phyloP scores from a whole-genome alignment of 2,888 invertebrate species.

The Synanthedon tipuliformis region DNA sequence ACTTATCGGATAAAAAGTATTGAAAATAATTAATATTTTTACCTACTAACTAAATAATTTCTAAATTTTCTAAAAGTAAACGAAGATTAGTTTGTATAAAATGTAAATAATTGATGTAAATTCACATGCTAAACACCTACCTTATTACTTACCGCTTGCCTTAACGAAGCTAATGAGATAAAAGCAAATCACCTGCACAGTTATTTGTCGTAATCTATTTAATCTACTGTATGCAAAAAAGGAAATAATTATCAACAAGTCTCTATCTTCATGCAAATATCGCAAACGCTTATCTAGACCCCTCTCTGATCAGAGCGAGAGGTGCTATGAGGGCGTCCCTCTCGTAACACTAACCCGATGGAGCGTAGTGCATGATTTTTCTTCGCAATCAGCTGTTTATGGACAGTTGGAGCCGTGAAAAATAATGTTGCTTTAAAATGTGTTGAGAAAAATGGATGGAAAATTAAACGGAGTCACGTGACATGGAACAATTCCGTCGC shows the following conservation, averaged over 20 bases:
- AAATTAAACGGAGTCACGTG: slow-evolving; percentile 45
- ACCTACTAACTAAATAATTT: slow-evolving; percentile 18
- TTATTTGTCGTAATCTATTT: slow-evolving; percentile 8
- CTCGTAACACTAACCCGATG: slow-evolving; percentile 55
- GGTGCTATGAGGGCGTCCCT: slow-evolving; percentile 26
- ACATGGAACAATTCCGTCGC: slow-evolving; percentile 18
- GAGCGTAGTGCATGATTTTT: slow-evolving; percentile 49
- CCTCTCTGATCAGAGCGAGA: slow-evolving; percentile 40
- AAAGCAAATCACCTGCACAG: neutral
- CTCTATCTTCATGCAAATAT: slow-evolving; percentile 59
- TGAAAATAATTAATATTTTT: no score
- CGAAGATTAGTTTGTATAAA: neutral
- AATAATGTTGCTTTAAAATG: slow-evolving; percentile 4
- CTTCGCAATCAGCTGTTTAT: slow-evolving; percentile 46
- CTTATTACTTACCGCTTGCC: no score
- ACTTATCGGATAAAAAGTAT: no score
- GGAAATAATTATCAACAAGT: slow-evolving; percentile 47
- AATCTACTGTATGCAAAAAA: slow-evolving; percentile 37
- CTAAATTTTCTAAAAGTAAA: slow-evolving; percentile 26
- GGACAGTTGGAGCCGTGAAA: slow-evolving; percentile 20
- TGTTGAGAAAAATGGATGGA: slow-evolving; percentile 34
- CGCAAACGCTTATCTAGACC: slow-evolving; percentile 47
- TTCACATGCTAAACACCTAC: neutral
- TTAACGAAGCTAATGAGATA: neutral
- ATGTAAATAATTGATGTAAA: no score